Evolutionary conservation across 2,888 invertebrate genomes (phyloP), one percentile per base, ranked within the genome.

Genomic region (Leptinotarsa haldemani): DNA sequence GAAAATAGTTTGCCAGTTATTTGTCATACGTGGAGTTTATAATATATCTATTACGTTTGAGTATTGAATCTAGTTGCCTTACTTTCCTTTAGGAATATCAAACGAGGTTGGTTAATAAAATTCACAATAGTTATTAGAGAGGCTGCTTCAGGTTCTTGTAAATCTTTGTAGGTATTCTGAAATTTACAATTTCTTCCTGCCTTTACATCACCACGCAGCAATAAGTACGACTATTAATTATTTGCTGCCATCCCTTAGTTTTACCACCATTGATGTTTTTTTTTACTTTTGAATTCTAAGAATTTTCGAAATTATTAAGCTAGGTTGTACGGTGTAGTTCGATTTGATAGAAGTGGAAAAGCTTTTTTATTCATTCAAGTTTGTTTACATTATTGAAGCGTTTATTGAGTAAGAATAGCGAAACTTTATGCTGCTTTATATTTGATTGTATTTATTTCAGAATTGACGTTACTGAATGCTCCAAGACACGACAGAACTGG

Each of bases 291-390:
- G 15, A 12, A 61, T 30, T 61, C n/a, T 30, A 9, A 61, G 40
- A 13, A 13, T 56, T 61, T 61, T 61, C n/a, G n/a, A 30, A 30
- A 61, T 40, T 25, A 15, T n/a, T n/a, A 61, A 61, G 2, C 40
- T 61, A 40, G 61, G 9, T 18, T 16, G n/a, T 61, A 61, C 13
- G 61, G 61, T 40, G 40, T 40, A 61, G 61, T 61, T 61, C 61
- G 40, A 25, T 40, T 61, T 16, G 15, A 30, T 61, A 61, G 7
- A 61, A 30, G n/a, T 61, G 61, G 61, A 61, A 61, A 61, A 61
- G 61, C 61, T 30, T 61, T 61, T 25, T 61, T 25, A 61, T 61
- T 61, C 18, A 4, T 40, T 25, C 61, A 61, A 61, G 61, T 61
- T 61, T 61, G 16, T 61, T 61, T 61, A 20, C 61, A 61, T 61